Evolutionary conservation across 2,888 invertebrate genomes (phyloP), one percentile per base, ranked within the genome.

Genomic region (Melinopterus prodromus): DNA sequence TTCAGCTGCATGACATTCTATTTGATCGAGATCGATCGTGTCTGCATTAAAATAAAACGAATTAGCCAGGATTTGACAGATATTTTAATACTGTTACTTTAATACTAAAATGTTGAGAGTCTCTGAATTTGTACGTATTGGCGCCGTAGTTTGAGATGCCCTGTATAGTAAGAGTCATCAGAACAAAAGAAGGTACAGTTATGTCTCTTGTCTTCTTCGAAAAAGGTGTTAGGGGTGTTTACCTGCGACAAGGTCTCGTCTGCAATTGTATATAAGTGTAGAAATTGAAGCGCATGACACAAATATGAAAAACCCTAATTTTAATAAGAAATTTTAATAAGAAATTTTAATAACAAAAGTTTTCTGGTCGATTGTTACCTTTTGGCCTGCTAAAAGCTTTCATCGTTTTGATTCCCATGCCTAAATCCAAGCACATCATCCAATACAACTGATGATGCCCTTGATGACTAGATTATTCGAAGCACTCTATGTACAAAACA

Each of bases 401-500:
- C 95, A 95, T 95, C 91, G 93, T 93, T 93, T 95, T 95, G 93
- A 95, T 95, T 94, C 95, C 95, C 95, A 95, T 95, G 92, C 94
- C 88, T 89, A 90, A 91, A 89, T 91, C 91, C 90, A 91, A 91
- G 89, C 91, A 91, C 92, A 91, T 91, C 87, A 53, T 53, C 53
- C 12, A 53, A 4, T 53, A 53, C 53, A 3, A 53, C 53, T 9
- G 12, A 53, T 53, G 53, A 53, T 53, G 5, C 78, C 26, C 26
- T 76, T 16, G 71, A 74, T 90, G 91, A 89, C 89, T 88, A 89
- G 89, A 88, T 84, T 77, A 37, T 26, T n/a, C n/a, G 53, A 9
- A 53, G 53, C 53, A 53, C 53, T 9, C 53, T 53, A 53, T 53
- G 53, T 26, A 16, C 78, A 75, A 69, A 76, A n/a, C 75, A 71